Conservation (phyloP, 2,797 vertebrate species). For the Enteromius paludinosus region DNA sequence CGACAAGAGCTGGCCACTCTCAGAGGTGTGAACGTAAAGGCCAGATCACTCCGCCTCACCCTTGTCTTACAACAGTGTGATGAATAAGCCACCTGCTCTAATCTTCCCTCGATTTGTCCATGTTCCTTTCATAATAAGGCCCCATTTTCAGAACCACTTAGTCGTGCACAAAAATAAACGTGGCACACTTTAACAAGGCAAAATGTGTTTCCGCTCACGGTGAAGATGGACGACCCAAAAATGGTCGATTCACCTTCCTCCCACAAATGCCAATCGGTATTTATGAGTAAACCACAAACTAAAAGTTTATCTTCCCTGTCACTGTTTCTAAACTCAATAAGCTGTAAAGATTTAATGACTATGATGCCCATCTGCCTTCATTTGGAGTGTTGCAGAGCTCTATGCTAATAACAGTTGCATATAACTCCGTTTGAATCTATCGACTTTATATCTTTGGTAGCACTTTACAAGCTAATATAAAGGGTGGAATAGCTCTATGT, state of each 20-base stretch:
- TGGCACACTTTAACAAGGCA: constrained; percentile 36
- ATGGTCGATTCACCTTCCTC: constrained; percentile 20
- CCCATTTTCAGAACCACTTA: constrained; percentile 42
- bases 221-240: constrained; percentile 19
- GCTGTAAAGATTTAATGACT: constrained; percentile 47
- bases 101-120: constrained; percentile 15
- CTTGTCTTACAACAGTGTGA: constrained; percentile 1
- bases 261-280: constrained; percentile 4
- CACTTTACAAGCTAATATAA: constrained; percentile 15
- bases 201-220: constrained; percentile 23
- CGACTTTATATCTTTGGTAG: constrained; percentile 9
- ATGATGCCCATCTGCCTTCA: constrained; percentile 40
- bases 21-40: constrained; percentile 37
- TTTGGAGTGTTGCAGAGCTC: constrained; percentile 24
- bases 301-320: constrained; percentile 42
- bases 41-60: constrained; percentile 4
- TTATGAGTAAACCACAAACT: constrained; percentile 17
- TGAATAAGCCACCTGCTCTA: constrained; percentile 44
- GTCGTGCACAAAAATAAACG: constrained; percentile 17
- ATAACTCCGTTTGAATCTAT: constrained; percentile 11
- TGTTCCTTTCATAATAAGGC: constrained; percentile 20
- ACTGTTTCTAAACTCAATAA: constrained; percentile 46
- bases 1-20: neutral
- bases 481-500: neutral
- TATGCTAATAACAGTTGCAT: constrained; percentile 31